Conservation (phyloP, 2,888 invertebrate species). For the Eristalis pertinax region DNA sequence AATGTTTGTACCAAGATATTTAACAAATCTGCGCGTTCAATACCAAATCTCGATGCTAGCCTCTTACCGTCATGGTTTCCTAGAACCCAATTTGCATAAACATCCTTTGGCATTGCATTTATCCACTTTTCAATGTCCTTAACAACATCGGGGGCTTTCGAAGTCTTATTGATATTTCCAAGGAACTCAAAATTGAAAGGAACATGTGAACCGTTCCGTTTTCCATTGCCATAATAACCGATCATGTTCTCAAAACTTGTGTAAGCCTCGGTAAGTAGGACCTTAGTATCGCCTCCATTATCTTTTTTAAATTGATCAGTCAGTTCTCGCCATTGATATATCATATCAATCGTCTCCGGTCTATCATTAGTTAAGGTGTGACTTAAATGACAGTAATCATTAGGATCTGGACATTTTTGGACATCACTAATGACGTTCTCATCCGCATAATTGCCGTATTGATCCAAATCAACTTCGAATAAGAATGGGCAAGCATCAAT, state of each 20-base stretch:
- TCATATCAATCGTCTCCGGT: conserved; percentile 85
- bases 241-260: conserved; percentile 82
- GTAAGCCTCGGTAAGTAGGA: conserved; percentile 86
- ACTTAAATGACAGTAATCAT: conserved; percentile 82
- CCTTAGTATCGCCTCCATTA: conserved; percentile 79
- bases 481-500: conserved; percentile 80
- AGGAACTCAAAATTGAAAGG: conserved; percentile 87
- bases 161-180: conserved; percentile 79
- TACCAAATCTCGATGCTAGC: conserved; percentile 86
- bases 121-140: conserved; percentile 83
- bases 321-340: conserved; percentile 85
- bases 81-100: conserved; percentile 79
- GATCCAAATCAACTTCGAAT: conserved; percentile 79
- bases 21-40: conserved; percentile 87
- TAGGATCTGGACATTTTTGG: conserved; percentile 82
- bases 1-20: conserved; percentile 91
- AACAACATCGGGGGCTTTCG: conserved; percentile 83
- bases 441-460: conserved; percentile 75
- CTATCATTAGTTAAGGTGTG: conserved; percentile 85
- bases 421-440: conserved; percentile 80
- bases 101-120: conserved; percentile 81
- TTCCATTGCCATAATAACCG: conserved; percentile 83
- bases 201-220: conserved; percentile 82
- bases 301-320: conserved; percentile 83
- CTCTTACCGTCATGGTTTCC: conserved; percentile 91